Percentiles rank a stretch among this genome's conserved stretches.
phyloP scores from a whole-genome alignment of 2,888 invertebrate species.

The Mesochorus sp. region DNA sequence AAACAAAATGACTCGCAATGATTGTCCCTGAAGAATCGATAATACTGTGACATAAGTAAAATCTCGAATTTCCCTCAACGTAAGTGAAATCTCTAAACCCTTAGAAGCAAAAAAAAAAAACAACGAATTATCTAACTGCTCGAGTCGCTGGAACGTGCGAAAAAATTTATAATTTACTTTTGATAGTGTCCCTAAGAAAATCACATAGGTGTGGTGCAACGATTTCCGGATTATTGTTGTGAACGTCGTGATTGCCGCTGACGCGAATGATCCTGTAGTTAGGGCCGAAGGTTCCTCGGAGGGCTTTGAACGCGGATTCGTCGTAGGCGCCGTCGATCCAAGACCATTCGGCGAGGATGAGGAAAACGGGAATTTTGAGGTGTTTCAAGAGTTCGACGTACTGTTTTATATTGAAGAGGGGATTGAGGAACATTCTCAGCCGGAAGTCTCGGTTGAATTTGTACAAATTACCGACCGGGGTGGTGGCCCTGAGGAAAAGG shows the following conservation, averaged over 20 bases:
- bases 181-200: slow-evolving; percentile 79
- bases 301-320: neutral
- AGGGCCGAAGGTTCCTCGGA: slow-evolving; percentile 7
- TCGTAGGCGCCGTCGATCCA: slow-evolving; percentile 10
- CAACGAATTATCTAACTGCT: no score
- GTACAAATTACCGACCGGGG: slow-evolving; percentile 81
- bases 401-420: slow-evolving; percentile 67
- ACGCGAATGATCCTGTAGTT: slow-evolving; percentile 78
- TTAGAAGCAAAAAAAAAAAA: no score
- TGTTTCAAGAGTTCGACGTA: slow-evolving; percentile 38
- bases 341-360: slow-evolving; percentile 60
- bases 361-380: slow-evolving; percentile 60
- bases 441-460: slow-evolving; percentile 85
- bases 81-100: no score
- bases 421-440: slow-evolving; percentile 79
- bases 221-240: slow-evolving; percentile 84
- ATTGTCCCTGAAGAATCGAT: neutral
- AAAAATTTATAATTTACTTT: slow-evolving; percentile 68
- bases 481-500: slow-evolving; percentile 83
- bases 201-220: slow-evolving; percentile 83
- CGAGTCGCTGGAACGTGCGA: no score
- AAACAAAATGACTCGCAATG: neutral
- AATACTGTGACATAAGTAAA: slow-evolving; percentile 10
- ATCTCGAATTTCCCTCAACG: neutral
- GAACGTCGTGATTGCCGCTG: slow-evolving; percentile 86